phyloP scores from a whole-genome alignment of 2,797 vertebrate species.

The Micropoecilia bifurca region DNA sequence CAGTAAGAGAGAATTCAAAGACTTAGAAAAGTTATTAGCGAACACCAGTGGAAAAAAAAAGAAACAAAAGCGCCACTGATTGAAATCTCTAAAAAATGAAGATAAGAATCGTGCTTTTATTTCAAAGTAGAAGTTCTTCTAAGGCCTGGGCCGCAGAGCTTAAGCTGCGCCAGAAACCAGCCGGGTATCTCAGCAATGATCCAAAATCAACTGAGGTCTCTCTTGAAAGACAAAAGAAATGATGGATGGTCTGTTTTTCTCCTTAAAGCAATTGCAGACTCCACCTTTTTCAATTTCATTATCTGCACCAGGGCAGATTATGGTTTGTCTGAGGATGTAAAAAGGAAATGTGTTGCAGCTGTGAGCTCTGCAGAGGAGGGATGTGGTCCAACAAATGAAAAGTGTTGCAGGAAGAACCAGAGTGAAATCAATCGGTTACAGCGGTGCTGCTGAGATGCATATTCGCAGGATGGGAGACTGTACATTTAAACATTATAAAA shows the following conservation, averaged over 20 bases:
- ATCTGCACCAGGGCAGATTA: slow-evolving; percentile 45
- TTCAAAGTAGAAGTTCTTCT: slow-evolving; percentile 64
- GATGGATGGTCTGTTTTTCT: slow-evolving; percentile 67
- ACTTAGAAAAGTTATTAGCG: slow-evolving; percentile 54
- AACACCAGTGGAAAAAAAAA: slow-evolving; percentile 66
- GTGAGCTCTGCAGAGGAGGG: slow-evolving; percentile 36
- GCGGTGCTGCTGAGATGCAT: slow-evolving; percentile 12
- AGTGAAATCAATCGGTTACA: slow-evolving; percentile 36
- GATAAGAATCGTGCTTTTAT: slow-evolving; percentile 70
- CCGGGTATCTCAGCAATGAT: slow-evolving; percentile 74
- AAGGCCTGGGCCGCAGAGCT: slow-evolving; percentile 40
- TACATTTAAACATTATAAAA: slow-evolving; percentile 6
- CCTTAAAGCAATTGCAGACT: slow-evolving; percentile 64
- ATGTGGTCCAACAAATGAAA: slow-evolving; percentile 34
- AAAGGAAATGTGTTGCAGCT: slow-evolving; percentile 52
- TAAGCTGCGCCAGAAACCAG: slow-evolving; percentile 50
- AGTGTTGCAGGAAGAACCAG: slow-evolving; percentile 25
- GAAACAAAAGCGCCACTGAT: slow-evolving; percentile 51
- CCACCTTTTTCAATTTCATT: slow-evolving; percentile 66
- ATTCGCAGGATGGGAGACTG: background rate
- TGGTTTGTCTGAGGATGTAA: slow-evolving; percentile 45
- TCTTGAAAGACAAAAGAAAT: slow-evolving; percentile 73
- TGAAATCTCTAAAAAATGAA: slow-evolving; percentile 50
- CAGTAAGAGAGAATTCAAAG: slow-evolving; percentile 59
- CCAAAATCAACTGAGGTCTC: slow-evolving; percentile 74